These are phyloP conservation scores for Drosophila sordidapex DNA, from an alignment of 2,888 invertebrate genomes.

Conservation along the genomic window DNA sequence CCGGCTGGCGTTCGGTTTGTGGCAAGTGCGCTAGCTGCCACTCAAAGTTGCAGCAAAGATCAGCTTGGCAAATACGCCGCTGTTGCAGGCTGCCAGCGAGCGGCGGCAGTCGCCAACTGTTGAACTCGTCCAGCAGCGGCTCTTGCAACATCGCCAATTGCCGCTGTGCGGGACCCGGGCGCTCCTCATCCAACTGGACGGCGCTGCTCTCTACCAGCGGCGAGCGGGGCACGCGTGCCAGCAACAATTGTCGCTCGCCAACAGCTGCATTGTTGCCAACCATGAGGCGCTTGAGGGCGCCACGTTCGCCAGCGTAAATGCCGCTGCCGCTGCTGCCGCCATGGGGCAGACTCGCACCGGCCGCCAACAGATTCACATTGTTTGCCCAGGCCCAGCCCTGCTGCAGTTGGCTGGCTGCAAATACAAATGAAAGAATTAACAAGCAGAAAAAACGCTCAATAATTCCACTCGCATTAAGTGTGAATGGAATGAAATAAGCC, in stretches of 20 bases:
- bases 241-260: slow-evolving; percentile 69
- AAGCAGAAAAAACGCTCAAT: too few species aligned
- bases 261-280: slow-evolving; percentile 38
- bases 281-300: slow-evolving; percentile 79
- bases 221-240: slow-evolving; percentile 71
- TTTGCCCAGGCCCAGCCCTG: slow-evolving; percentile 87
- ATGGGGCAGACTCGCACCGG: slow-evolving; percentile 87
- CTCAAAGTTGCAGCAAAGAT: slow-evolving; percentile 83
- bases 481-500: background rate
- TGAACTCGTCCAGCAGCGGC: slow-evolving; percentile 69
- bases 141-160: slow-evolving; percentile 65
- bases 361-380: slow-evolving; percentile 87
- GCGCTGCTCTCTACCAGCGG: background rate
- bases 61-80: slow-evolving; percentile 66
- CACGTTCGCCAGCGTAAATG: slow-evolving; percentile 85
- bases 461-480: background rate
- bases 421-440: background rate
- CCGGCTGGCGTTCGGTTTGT: background rate
- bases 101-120: slow-evolving; percentile 57
- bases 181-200: slow-evolving; percentile 24
- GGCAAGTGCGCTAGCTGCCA: slow-evolving; percentile 20
- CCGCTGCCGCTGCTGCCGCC: slow-evolving; percentile 87
- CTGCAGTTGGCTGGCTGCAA: slow-evolving; percentile 86
- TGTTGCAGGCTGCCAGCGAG: slow-evolving; percentile 21
- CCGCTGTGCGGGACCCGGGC: slow-evolving; percentile 12